Evolutionary conservation across 2,888 invertebrate species (phyloP).

Genomic region (Phlogophora meticulosa): DNA sequence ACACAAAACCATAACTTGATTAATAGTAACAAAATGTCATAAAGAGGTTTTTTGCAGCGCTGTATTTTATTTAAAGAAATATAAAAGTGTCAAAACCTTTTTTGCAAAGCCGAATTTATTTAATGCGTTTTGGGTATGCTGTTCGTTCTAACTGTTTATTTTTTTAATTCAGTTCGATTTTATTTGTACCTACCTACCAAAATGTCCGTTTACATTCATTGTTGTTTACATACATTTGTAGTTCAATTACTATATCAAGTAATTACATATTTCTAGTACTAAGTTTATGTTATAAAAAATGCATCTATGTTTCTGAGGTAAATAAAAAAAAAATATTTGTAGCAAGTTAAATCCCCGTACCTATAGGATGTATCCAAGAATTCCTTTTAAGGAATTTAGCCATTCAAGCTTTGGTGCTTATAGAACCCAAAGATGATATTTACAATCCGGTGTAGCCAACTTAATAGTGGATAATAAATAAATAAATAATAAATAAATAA

Average conservation of each 20-base stretch:
- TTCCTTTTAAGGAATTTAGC: too few species aligned
- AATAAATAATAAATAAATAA: too few species aligned
- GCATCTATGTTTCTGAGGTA: too few species aligned
- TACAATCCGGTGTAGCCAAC: neutral
- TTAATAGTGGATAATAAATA: neutral
- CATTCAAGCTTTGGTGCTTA: neutral
- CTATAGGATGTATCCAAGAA: too few species aligned
- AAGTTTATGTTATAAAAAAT: too few species aligned
- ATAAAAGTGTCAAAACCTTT: conserved; percentile 55
- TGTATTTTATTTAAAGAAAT: conserved; percentile 33
- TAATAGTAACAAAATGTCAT: conserved; percentile 31
- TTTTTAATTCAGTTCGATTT: conserved; percentile 20
- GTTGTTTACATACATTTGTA: conserved; percentile 4
- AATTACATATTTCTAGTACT: too few species aligned
- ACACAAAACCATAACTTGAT: conserved; percentile 25
- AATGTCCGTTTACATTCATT: neutral
- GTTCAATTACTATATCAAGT: too few species aligned
- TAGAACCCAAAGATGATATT: neutral
- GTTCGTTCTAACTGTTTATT: conserved; percentile 37
- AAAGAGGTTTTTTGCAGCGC: conserved; percentile 27
- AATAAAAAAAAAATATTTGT: too few species aligned
- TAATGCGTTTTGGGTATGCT: conserved; percentile 37
- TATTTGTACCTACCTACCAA: conserved; percentile 4
- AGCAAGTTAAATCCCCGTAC: too few species aligned
- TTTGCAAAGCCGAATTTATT: conserved; percentile 50